Percentiles rank a stretch among this genome's conserved stretches.
Conservation (phyloP, 2,113 vertebrate genomes). For the Phalacrocorax pelagicus region DNA sequence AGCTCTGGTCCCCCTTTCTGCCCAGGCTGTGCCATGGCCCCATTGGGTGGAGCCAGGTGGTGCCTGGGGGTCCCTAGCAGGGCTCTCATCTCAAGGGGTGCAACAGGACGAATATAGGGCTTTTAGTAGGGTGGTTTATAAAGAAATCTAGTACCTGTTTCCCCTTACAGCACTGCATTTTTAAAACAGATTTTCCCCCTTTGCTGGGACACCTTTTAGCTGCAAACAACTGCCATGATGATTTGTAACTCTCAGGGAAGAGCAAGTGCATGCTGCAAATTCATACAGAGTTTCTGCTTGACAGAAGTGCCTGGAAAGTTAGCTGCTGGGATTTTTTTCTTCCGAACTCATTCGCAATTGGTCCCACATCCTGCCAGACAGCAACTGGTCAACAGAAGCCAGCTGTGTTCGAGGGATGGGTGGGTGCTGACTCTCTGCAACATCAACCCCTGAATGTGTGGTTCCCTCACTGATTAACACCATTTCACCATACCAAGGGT, state of each 20-base stretch:
- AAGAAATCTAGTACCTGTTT: background rate
- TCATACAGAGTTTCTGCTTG: background rate
- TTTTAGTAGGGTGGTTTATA: background rate
- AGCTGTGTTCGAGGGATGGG: background rate
- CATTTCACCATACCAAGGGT: rapidly evolving
- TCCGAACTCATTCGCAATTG: background rate
- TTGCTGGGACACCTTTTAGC: background rate
- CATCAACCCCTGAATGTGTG: too few relatives aligned
- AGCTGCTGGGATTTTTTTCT: background rate
- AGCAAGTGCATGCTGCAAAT: rapidly evolving
- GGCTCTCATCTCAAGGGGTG: background rate
- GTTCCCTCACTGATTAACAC: background rate
- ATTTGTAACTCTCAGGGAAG: background rate
- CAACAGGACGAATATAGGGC: background rate
- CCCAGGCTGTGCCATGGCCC: rapidly evolving
- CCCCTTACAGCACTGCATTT: too few relatives aligned
- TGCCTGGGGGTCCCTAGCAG: too few relatives aligned
- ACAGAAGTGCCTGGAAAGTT: background rate
- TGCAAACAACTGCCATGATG: background rate
- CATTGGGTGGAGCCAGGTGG: rapidly evolving
- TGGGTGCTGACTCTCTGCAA: rapidly evolving
- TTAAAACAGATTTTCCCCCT: background rate
- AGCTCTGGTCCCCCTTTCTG: background rate
- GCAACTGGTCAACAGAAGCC: background rate
- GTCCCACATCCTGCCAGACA: background rate